Evolutionary conservation across 2,888 invertebrate species (phyloP), one percentile per base, ranked within the genome.

Genomic region (Odontocolon sp.): DNA sequence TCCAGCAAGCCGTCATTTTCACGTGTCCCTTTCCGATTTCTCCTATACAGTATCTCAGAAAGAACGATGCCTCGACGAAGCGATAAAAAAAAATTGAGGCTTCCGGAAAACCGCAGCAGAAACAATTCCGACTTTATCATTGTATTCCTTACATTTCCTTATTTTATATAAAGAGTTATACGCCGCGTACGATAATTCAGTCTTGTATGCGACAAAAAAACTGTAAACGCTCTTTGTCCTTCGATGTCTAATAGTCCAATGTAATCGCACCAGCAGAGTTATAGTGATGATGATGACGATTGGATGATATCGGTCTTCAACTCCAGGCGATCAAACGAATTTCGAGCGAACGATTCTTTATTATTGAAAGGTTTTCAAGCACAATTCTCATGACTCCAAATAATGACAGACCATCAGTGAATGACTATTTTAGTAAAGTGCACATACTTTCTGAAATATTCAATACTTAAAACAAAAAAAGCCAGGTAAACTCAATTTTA

Each of bases 181-280:
- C 1, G 36, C n/a, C 18, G 42, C n/a, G 18, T 14, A 23, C 50
- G 68, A 59, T 47, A 52, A 42, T 36, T 69, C 28, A 50, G 50
- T 75, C 47, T 26, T 40, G 26, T 33, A 38, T 31, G 33, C 47
- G 21, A 67, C 14, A 9, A 23, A 11, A 54, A 31, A 69, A 77
- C 50, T 72, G 50, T 77, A 77, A 68, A 52, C 72, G 68, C 67
- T 78, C 78, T 71, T n/a, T 77, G 64, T 80, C 74, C 78, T 77
- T 77, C 71, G 78, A 78, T 80, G 78, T 78, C 80, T 80, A 78
- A 68, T 77, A 79, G 59, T 67, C 64, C 64, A 73, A 79, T 73
- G 38, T 73, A 77, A 79, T 77, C 76, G 68, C 68, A 59, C 50
- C 68, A 59, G 45, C 66, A 63, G 67, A 61, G 61, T 77, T 42